A percentile compares a stretch with the other conserved stretches of the same genome.
Conservation (phyloP, 2,113 vertebrate species). For the Rynchops niger region DNA sequence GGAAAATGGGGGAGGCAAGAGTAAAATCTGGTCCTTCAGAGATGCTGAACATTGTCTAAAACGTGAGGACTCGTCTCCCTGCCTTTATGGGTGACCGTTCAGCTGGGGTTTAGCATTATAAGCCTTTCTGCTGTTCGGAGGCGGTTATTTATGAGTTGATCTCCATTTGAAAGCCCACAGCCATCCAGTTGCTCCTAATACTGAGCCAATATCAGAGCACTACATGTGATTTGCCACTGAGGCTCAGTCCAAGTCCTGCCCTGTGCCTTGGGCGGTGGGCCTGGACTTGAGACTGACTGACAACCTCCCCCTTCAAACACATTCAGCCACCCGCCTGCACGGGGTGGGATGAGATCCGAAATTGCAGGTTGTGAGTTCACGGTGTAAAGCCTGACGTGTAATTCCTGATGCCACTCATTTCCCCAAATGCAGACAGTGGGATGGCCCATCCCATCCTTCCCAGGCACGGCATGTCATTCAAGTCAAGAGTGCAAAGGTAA, state of each 20-base stretch:
- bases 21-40: neutral
- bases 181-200: neutral
- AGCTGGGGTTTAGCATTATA: neutral
- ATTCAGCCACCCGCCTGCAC: fast-evolving
- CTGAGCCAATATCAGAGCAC: neutral
- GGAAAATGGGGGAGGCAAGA: neutral
- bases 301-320: neutral
- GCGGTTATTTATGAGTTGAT: neutral
- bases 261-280: neutral
- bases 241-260: neutral
- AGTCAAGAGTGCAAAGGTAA: neutral
- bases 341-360: neutral
- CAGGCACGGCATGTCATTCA: fast-evolving
- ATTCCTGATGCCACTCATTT: fast-evolving
- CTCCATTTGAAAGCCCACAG: neutral
- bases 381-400: neutral
- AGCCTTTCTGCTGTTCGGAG: neutral
- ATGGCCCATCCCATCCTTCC: neutral
- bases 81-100: neutral
- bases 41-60: neutral
- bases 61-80: no score
- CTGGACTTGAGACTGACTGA: neutral
- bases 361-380: neutral
- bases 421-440: neutral
- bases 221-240: neutral